Percentiles rank a stretch among this genome's conserved stretches.
Evolutionary conservation across 2,797 vertebrate species (phyloP).

Genomic region (Acanthurus tractus): DNA sequence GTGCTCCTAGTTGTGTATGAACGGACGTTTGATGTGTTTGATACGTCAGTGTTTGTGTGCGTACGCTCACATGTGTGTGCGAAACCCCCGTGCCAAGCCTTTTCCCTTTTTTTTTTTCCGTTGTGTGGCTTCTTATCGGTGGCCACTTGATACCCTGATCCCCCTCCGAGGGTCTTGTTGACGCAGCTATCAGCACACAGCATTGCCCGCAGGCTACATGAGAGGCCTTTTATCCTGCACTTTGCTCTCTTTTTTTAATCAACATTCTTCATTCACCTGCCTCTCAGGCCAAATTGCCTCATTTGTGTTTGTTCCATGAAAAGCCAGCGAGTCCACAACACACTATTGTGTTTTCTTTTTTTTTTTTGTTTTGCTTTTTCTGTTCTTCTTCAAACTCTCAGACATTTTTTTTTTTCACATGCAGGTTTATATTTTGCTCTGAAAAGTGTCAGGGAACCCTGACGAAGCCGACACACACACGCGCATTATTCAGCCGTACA

Average conservation of each 20-base stretch:
- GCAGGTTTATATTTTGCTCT: constrained; percentile 74
- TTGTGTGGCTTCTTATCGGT: constrained; percentile 71
- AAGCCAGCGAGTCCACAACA: constrained; percentile 45
- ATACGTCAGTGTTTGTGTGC: constrained; percentile 59
- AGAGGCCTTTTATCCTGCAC: constrained; percentile 77
- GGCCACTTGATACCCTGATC: constrained; percentile 76
- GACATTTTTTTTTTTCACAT: constrained; percentile 44
- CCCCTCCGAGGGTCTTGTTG: constrained; percentile 68
- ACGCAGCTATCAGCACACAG: constrained; percentile 72
- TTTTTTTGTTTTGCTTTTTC: neutral
- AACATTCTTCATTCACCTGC: constrained; percentile 74
- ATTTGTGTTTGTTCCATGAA: constrained; percentile 65
- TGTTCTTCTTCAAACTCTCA: neutral
- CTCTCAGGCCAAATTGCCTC: constrained; percentile 72
- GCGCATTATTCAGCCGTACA: constrained; percentile 11
- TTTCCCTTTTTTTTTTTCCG: constrained; percentile 27
- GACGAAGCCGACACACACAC: constrained; percentile 14
- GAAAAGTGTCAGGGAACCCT: constrained; percentile 56
- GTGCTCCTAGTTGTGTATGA: constrained; percentile 50
- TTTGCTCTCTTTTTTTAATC: constrained; percentile 74
- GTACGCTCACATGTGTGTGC: constrained; percentile 33
- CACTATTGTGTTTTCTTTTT: constrained; percentile 1
- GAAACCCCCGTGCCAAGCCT: constrained; percentile 44
- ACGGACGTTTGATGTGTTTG: constrained; percentile 61
- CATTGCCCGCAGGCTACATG: constrained; percentile 69